These are phyloP conservation scores for Oasisia sp. DNA, from an alignment of 2,888 invertebrate genomes.

Conservation along the genomic window DNA sequence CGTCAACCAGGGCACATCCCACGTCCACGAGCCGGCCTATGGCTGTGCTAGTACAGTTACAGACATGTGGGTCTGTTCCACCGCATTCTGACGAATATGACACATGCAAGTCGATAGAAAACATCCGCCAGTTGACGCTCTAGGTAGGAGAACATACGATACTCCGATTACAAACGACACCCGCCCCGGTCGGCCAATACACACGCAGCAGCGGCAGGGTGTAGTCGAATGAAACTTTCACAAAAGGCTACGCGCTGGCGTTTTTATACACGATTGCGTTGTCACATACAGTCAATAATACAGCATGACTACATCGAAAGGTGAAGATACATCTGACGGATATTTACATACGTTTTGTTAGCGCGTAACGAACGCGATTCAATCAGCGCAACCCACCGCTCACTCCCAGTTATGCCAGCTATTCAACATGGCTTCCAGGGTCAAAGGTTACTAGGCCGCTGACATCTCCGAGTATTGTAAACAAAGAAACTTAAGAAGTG, in stretches of 20 bases:
- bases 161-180: neutral
- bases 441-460: constrained; percentile 17
- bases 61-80: neutral
- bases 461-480: neutral
- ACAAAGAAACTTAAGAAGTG: neutral
- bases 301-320: neutral
- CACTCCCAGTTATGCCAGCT: constrained; percentile 9
- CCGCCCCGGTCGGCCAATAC: neutral
- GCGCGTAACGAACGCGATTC: neutral
- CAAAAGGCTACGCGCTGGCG: neutral
- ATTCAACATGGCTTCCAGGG: constrained; percentile 17
- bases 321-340: neutral
- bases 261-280: neutral
- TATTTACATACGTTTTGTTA: constrained; percentile 11
- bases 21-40: neutral
- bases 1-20: neutral
- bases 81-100: neutral
- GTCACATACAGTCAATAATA: neutral
- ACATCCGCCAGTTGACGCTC: neutral
- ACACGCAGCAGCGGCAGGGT: neutral
- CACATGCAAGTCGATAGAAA: neutral
- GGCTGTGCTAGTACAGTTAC: neutral
- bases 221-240: constrained; percentile 5
- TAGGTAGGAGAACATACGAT: neutral
- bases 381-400: neutral